These are phyloP conservation scores for Pocillopora meandrina DNA, from an alignment of 92 coral and sea anemone species.

Conservation along the genomic window DNA sequence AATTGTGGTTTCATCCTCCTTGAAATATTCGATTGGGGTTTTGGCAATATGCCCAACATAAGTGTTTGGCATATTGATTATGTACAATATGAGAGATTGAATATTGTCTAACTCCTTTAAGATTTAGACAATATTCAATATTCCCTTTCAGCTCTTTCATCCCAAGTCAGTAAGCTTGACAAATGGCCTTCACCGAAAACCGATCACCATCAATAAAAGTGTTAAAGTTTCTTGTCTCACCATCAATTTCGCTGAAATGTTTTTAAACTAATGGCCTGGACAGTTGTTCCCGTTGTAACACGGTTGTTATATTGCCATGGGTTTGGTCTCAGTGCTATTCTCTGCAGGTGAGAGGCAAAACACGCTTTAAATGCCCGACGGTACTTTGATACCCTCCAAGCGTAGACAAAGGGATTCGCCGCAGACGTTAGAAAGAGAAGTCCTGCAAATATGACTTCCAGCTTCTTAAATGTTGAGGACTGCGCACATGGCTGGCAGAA, in stretches of 20 bases:
- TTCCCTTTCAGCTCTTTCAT: no score
- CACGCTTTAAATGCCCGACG: conserved; percentile 30
- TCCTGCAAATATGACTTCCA: conserved; percentile 20
- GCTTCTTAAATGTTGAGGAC: conserved; percentile 22
- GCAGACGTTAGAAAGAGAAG: conserved; percentile 43
- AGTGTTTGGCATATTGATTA: no score
- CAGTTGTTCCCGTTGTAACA: not conserved
- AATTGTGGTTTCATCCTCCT: no score
- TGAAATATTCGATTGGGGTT: no score
- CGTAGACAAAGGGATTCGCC: conserved; percentile 44
- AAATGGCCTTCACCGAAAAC: no score
- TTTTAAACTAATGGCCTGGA: not conserved
- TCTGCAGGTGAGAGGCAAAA: not conserved
- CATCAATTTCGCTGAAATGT: not conserved
- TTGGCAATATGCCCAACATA: no score
- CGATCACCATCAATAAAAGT: no score
- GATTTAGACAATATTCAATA: no score
- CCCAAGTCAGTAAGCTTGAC: not conserved
- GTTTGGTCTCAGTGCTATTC: not conserved
- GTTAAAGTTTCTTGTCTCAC: not conserved
- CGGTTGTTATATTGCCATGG: not conserved
- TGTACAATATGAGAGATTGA: no score
- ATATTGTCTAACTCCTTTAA: no score
- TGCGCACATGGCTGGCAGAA: conserved; percentile 35
- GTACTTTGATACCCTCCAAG: conserved; percentile 43